These are phyloP conservation scores for Minunthozetes semirufus DNA, from an alignment of 2,888 invertebrate species.

Conservation along the genomic window DNA sequence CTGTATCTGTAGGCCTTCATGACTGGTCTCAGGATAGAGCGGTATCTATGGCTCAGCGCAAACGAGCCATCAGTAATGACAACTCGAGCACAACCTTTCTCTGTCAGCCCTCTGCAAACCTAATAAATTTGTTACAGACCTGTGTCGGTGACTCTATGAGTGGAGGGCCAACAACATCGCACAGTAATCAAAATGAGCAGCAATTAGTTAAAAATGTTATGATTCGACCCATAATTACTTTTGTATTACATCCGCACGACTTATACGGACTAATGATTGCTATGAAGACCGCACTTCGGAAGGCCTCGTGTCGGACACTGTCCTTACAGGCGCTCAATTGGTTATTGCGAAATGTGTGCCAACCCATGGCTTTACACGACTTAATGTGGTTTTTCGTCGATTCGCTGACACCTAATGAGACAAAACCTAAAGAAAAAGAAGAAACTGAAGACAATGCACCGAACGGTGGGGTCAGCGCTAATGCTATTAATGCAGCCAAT, in stretches of 20 bases:
- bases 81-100: conserved; percentile 65
- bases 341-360: conserved; percentile 83
- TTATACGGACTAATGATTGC: conserved; percentile 72
- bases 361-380: conserved; percentile 84
- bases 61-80: conserved; percentile 27
- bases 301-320: conserved; percentile 61
- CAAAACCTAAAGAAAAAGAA: conserved; percentile 53
- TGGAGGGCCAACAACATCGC: background rate
- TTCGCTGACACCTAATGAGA: conserved; percentile 59
- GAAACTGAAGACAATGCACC: conserved; percentile 43
- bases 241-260: conserved; percentile 77
- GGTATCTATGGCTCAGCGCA: background rate
- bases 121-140: conserved; percentile 63
- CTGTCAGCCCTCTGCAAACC: conserved; percentile 79
- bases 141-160: background rate
- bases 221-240: conserved; percentile 75
- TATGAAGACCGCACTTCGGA: conserved; percentile 74
- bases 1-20: conserved; percentile 72
- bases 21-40: conserved; percentile 22
- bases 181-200: background rate
- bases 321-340: conserved; percentile 90
- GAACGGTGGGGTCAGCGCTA: conserved; percentile 43
- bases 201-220: conserved; percentile 46
- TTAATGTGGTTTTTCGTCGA: conserved; percentile 94
- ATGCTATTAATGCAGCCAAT: background rate